Evolutionary conservation across 2,797 vertebrate genomes (phyloP).

Genomic region (Antennarius maculatus): DNA sequence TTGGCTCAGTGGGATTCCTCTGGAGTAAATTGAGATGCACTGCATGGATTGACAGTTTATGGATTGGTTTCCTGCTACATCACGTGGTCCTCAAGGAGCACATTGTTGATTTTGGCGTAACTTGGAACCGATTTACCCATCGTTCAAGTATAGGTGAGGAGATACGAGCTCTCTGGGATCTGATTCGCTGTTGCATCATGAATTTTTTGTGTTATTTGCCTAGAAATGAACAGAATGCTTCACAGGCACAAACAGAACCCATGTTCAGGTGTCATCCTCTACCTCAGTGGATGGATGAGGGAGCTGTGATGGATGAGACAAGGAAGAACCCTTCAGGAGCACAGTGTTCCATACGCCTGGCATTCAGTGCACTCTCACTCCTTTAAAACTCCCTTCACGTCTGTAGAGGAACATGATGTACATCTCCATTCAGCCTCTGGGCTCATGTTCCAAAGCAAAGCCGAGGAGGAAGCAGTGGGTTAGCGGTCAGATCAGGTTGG

Average conservation of each 20-base stretch:
- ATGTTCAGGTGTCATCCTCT: slow-evolving; percentile 11
- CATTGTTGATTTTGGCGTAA: no score
- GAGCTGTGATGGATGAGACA: slow-evolving; percentile 53
- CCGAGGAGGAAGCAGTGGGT: not conserved
- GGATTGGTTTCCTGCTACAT: not conserved
- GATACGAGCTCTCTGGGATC: no score
- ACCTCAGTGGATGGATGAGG: slow-evolving; percentile 37
- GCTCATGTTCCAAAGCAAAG: not conserved
- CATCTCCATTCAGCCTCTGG: slow-evolving; percentile 18
- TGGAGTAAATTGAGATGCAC: slow-evolving; percentile 1
- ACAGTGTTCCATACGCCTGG: slow-evolving; percentile 63
- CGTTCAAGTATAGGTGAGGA: no score
- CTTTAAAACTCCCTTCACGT: not conserved
- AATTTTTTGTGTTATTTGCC: not conserved
- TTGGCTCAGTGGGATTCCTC: not conserved
- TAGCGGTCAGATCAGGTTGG: no score
- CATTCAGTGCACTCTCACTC: slow-evolving; percentile 25
- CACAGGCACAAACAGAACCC: slow-evolving; percentile 4
- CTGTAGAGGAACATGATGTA: not conserved
- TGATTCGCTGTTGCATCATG: no score
- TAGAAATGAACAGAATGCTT: not conserved
- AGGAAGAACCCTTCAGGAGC: slow-evolving; percentile 67
- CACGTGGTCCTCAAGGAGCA: not conserved
- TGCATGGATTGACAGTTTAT: not conserved
- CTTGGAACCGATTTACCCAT: no score